Percentiles rank a stretch among this genome's conserved stretches.
Conservation (phyloP, 1,140 invertebrate species). For the Drosophila equinoxialis region DNA sequence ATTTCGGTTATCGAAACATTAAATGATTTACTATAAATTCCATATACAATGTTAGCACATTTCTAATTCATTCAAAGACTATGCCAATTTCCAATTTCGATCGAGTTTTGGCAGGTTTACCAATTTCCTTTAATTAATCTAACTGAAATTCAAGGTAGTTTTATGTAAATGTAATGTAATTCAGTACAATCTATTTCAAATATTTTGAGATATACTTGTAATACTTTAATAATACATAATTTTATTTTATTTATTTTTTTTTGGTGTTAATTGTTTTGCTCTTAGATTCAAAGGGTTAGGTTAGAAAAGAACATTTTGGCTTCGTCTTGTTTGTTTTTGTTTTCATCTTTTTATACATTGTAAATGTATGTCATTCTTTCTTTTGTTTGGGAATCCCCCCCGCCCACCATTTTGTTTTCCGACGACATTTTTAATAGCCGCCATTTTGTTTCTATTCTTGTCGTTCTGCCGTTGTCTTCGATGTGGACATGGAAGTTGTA, state of each 20-base stretch:
- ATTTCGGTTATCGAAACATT: too few relatives aligned
- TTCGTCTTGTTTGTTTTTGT: background rate
- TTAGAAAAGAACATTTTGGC: background rate
- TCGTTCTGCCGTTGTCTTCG: conserved; percentile 13
- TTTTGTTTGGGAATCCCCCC: background rate
- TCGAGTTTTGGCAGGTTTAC: too few relatives aligned
- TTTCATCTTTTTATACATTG: background rate
- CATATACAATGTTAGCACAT: too few relatives aligned
- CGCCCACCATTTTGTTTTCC: conserved; percentile 36
- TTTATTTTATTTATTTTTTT: too few relatives aligned
- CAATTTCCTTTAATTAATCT: too few relatives aligned
- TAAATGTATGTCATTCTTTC: background rate
- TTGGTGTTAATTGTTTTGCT: background rate
- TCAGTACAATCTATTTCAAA: too few relatives aligned
- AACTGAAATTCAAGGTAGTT: too few relatives aligned
- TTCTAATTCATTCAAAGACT: too few relatives aligned
- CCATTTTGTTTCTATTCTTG: conserved; percentile 43
- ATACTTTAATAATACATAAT: too few relatives aligned
- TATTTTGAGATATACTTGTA: too few relatives aligned
- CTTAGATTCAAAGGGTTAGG: background rate
- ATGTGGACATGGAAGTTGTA: conserved; percentile 62
- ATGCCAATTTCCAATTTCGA: too few relatives aligned
- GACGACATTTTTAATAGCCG: conserved; percentile 64
- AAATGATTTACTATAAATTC: background rate
- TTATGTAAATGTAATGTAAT: too few relatives aligned